Base-by-base conservation (phyloP, 2,888 invertebrate species). In the Panzeria rudis region DNA sequence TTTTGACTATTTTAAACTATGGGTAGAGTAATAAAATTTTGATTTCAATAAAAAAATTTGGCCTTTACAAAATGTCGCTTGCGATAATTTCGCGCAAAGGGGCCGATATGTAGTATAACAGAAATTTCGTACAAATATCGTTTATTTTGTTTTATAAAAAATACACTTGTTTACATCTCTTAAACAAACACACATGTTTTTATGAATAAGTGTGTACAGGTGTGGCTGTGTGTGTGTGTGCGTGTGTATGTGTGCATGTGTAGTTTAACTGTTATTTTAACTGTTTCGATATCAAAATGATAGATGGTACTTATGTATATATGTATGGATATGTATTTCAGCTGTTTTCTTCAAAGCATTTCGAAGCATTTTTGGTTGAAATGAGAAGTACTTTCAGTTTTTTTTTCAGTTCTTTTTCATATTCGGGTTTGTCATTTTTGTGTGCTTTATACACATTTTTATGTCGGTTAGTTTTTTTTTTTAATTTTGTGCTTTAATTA, bases 381-480 rank as follows among this genome's bases (percentile, higher is more conserved):
- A 75, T 79, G 79, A 75, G 75, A 83, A 78, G 35, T 83, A 84
- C 83, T 84, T 84, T 79, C 69, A 71, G 54, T 79, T 84, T 73
- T 82, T 73, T 82, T 59, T 50, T 17, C 20, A 25, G 9, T 62
- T 25, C 23, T 73, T 47, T 61, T 20, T 52, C 8, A 6, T 0
- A 2, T 29, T 61, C 35, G 2, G 9, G 61, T 61, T 61, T 56
- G 13, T 9, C 7, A 56, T 54, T 50, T 17, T 50, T 20, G 17
- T 17, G 17, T 50, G 50, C 2, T 54, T 54, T n/a, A 13, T 11
- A n/a, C n/a, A n/a, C n/a, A n/a, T n/a, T 25, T 50, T 73, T 2
- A n/a, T 20, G 38, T 35, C 11, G 25, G 35, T 35, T 41, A 5
- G 2, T 44, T n/a, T 62, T 50, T 29, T 50, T 52, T 2, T 15